A percentile compares a stretch with the other conserved stretches of the same genome.
Conservation (phyloP, 2,888 invertebrate genomes). For the Lathronympha strigana region DNA sequence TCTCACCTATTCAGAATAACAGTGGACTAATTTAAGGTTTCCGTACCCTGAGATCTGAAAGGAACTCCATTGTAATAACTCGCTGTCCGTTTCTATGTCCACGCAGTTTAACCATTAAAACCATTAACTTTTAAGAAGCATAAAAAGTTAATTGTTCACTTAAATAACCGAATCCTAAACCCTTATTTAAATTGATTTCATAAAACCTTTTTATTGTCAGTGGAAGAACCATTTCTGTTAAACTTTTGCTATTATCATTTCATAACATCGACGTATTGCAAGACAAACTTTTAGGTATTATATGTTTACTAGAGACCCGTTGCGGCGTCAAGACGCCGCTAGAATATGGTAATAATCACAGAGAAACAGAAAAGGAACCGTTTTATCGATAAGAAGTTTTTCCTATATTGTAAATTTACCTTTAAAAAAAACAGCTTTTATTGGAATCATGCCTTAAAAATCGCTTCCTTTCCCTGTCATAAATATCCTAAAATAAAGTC, state of each 20-base stretch:
- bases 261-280: background rate
- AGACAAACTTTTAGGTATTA: too few species aligned
- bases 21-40: slow-evolving; percentile 35
- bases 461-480: too few species aligned
- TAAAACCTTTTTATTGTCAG: background rate
- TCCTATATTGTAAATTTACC: too few species aligned
- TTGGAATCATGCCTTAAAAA: too few species aligned
- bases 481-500: too few species aligned
- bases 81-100: slow-evolving; percentile 28
- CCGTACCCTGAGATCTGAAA: slow-evolving; percentile 40
- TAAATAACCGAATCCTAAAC: slow-evolving; percentile 1
- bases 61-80: slow-evolving; percentile 31
- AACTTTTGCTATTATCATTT: background rate
- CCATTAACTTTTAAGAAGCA: slow-evolving; percentile 26
- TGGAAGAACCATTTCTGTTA: background rate
- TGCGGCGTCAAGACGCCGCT: too few species aligned
- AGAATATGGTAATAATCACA: too few species aligned
- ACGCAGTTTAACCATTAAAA: slow-evolving; percentile 34
- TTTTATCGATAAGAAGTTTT: too few species aligned
- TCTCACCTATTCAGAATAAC: slow-evolving; percentile 33
- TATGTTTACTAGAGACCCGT: too few species aligned
- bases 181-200: background rate
- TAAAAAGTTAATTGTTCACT: slow-evolving; percentile 27
- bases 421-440: too few species aligned
- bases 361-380: too few species aligned